Base-by-base conservation (phyloP, 2,113 vertebrate species). In the Toxotes jaculatrix region DNA sequence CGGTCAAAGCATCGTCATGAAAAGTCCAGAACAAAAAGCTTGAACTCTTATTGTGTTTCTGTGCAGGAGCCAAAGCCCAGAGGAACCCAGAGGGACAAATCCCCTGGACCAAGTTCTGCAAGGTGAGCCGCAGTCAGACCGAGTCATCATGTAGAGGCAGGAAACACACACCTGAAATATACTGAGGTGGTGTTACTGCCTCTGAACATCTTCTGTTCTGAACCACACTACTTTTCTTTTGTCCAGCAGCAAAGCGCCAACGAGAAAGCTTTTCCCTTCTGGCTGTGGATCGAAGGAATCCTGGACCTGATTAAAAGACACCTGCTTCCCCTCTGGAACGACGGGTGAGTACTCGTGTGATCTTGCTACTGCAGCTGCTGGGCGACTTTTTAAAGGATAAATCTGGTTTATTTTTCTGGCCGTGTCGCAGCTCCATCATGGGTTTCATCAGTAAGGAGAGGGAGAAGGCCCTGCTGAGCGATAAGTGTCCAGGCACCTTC, bases 201-300 rank as follows among this genome's bases (percentile, higher is more conserved):
- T 27, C 45, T 16, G 16, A 47, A 47, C 16, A 2, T 16, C 19
- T 59, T 11, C 12, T 31, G 13, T 4, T 13, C 9, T 32, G 42
- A 57, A 32, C 6, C 12, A 31, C 19, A 76, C 14, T 14, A 76
- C 16, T n/a, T 47, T 6, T 56, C 0, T 27, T 59, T 11, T 1
- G 42, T 68, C 55, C 60, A 65, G 64, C 65, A 88, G 77, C 96
- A 99, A 93, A 97, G 97, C 19, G 89, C 97, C 68, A 97, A 95
- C 10, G 98, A 99, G 77, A 99, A 97, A 84, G 93, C 72, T 0
- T 92, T 93, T n/a, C 83, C 93, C 10, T 94, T 99, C 92, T 99
- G 97, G 97, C 85, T 98, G 88, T 99, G 98, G 98, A 97, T 99
- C 21, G 98, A 99, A 78, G 97, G 96, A 38, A 97, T 99, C 90